Conservation (phyloP, 2,888 invertebrate species). For the Lysandra bellargus region DNA sequence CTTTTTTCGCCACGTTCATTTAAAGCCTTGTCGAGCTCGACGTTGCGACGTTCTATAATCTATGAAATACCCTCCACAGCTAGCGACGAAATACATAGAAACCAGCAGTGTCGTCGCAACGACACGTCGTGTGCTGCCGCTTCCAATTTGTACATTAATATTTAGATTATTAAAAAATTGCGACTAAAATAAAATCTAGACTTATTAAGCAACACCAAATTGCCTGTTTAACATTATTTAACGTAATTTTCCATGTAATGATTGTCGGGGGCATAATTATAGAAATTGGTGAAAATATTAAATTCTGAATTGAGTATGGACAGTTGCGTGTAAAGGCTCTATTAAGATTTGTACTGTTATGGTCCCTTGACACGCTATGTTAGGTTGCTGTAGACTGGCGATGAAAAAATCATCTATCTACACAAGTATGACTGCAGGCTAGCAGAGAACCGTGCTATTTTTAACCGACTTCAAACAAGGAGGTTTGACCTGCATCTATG, state of each 20-base stretch:
- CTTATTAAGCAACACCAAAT: background rate
- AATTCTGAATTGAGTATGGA: conserved; percentile 27
- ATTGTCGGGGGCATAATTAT: conserved; percentile 16
- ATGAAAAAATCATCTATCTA: background rate
- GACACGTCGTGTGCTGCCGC: too few species aligned
- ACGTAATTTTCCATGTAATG: conserved; percentile 17
- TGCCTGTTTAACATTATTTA: conserved; percentile 1
- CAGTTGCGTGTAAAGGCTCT: conserved; percentile 18
- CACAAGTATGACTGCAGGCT: too few species aligned
- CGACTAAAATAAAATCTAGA: background rate
- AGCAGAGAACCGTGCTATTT: too few species aligned
- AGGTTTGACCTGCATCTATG: too few species aligned
- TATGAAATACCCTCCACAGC: too few species aligned
- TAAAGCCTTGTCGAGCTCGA: too few species aligned
- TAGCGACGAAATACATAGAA: too few species aligned
- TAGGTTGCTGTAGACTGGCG: background rate
- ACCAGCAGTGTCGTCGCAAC: too few species aligned
- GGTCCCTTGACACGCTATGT: conserved; percentile 5
- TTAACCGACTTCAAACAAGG: too few species aligned
- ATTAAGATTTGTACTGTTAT: conserved; percentile 22
- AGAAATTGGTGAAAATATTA: conserved; percentile 26
- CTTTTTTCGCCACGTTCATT: too few species aligned
- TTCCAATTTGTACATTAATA: too few species aligned
- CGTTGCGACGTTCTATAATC: too few species aligned
- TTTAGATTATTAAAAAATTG: background rate